These are phyloP conservation scores for Neoseiulus cucumeris DNA, from an alignment of 1,140 invertebrate genomes.

Conservation along the genomic window DNA sequence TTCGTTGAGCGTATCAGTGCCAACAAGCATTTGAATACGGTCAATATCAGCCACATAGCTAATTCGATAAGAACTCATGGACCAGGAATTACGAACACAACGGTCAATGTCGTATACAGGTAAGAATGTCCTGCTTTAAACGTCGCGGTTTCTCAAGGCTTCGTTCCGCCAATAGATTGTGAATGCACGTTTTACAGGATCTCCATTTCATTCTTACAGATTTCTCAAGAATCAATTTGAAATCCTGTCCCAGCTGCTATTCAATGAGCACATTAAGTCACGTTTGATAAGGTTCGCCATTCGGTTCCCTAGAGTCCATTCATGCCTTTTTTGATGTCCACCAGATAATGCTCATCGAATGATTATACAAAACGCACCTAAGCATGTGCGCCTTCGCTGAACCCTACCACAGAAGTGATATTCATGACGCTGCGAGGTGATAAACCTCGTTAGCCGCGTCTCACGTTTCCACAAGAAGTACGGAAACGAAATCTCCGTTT, in stretches of 20 bases:
- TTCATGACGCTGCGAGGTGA: too few species aligned
- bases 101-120: conserved; percentile 33
- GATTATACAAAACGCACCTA: neutral
- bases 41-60: conserved; percentile 82
- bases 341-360: neutral
- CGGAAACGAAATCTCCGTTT: too few species aligned
- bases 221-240: conserved; percentile 83
- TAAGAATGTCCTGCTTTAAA: neutral
- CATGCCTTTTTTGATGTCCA: too few species aligned
- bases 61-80: conserved; percentile 96
- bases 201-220: conserved; percentile 41
- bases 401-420: neutral
- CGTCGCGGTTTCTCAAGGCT: too few species aligned
- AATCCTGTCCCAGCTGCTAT: conserved; percentile 90
- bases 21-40: conserved; percentile 87
- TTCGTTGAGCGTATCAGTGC: conserved; percentile 62
- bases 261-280: conserved; percentile 95
- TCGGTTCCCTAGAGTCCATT: too few species aligned
- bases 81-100: conserved; percentile 90
- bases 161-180: too few species aligned
- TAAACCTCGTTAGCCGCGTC: too few species aligned
- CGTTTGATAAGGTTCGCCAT: conserved; percentile 46
- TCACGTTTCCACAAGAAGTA: too few species aligned
- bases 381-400: neutral
- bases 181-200: too few species aligned